A percentile compares a stretch with the other conserved stretches of the same genome.
Evolutionary conservation across 2,113 vertebrate genomes (phyloP).

Genomic region (Calidris pygmaea): DNA sequence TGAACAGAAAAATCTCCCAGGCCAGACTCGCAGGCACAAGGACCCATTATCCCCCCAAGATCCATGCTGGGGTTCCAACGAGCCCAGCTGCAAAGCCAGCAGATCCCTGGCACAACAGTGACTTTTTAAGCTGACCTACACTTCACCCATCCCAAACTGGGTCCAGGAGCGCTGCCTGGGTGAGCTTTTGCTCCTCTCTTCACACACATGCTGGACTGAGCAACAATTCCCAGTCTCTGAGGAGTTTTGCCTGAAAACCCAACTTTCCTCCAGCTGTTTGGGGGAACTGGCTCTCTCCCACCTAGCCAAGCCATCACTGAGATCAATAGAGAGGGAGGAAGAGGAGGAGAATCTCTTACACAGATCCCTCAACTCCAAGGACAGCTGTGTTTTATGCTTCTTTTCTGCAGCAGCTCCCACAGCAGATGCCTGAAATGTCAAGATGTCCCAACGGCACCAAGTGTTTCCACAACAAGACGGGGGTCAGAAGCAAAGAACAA

Average conservation of each 20-base stretch:
- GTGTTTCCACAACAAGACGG: neutral
- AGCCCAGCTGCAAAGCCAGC: neutral
- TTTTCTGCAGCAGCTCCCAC: constrained; percentile 1
- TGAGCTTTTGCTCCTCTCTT: neutral
- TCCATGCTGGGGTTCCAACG: fast-evolving
- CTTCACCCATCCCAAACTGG: neutral
- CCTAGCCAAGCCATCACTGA: neutral
- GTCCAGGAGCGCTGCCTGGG: fast-evolving
- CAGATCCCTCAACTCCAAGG: neutral
- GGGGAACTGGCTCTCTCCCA: neutral
- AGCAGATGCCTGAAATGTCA: constrained; percentile 6
- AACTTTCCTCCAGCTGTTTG: neutral
- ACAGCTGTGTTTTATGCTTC: constrained; percentile 28
- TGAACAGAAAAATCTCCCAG: fast-evolving
- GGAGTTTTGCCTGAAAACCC: fast-evolving
- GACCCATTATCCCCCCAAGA: fast-evolving
- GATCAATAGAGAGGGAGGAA: neutral
- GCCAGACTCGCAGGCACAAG: neutral
- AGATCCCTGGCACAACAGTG: fast-evolving
- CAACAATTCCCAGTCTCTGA: neutral
- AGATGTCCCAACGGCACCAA: neutral
- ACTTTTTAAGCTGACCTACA: neutral
- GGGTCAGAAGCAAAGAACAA: neutral
- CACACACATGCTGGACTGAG: fast-evolving
- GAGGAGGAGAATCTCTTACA: neutral